phyloP scores from a whole-genome alignment of 2,113 vertebrate genomes.

The Dicrurus megarhynchus region DNA sequence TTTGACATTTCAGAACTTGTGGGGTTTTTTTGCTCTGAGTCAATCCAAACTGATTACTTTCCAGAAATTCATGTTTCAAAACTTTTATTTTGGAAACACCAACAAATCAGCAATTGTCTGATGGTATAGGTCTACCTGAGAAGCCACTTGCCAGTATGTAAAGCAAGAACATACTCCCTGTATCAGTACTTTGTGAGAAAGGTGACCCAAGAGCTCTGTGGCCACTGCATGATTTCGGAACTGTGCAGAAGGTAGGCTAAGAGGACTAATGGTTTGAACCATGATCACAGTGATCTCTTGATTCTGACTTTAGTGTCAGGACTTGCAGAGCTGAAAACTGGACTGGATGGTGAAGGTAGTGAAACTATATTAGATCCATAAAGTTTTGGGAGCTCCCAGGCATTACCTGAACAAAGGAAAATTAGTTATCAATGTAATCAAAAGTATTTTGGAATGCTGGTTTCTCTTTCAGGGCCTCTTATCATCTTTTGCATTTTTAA shows the following conservation, averaged over 20 bases:
- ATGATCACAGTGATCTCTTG: neutral
- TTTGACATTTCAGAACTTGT: neutral
- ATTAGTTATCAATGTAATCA: neutral
- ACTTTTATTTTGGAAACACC: neutral
- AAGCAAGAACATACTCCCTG: neutral
- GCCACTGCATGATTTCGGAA: neutral
- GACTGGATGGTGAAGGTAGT: neutral
- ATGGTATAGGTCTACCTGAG: neutral
- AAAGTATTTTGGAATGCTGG: neutral
- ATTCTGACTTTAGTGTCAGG: neutral
- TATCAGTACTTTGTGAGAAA: neutral
- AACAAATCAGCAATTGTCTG: neutral
- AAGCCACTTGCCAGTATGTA: neutral
- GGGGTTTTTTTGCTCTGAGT: neutral
- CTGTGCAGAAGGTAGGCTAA: neutral
- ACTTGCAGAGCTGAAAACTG: neutral
- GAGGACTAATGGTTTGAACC: neutral
- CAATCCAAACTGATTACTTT: neutral
- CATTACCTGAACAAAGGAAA: neutral
- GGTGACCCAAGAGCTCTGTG: neutral
- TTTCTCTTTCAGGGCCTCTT: neutral
- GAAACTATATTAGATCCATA: neutral
- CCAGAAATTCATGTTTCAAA: neutral
- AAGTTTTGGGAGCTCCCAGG: neutral
- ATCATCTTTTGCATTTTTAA: neutral